Percentiles rank a stretch among this genome's conserved stretches.
Evolutionary conservation across 64 coral and sea anemone genomes (phyloP).

Genomic region (Montipora capricornis): DNA sequence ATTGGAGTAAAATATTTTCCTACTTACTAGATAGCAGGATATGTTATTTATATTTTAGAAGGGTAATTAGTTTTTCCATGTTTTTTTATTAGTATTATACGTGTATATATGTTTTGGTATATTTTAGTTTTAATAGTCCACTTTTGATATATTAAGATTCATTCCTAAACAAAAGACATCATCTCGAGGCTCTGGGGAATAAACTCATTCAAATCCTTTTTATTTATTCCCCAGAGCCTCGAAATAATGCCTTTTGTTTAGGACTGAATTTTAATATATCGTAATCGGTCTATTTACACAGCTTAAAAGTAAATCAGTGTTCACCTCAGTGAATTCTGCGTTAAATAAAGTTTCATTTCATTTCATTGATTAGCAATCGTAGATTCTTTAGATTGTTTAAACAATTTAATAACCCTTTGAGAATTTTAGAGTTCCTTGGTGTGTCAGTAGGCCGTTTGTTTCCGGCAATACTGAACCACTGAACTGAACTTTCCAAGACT

Average conservation of each 20-base stretch:
- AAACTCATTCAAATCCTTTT: too few species aligned
- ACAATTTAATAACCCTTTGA: too few species aligned
- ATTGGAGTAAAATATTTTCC: not conserved
- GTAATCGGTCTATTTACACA: not conserved
- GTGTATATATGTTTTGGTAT: not conserved
- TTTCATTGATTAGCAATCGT: not conserved
- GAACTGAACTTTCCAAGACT: too few species aligned
- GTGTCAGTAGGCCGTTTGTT: too few species aligned
- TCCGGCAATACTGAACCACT: too few species aligned
- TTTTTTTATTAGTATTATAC: not conserved
- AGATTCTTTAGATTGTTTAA: too few species aligned
- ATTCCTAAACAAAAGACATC: not conserved
- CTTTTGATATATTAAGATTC: too few species aligned
- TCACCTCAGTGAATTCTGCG: not conserved
- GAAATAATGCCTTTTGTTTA: too few species aligned
- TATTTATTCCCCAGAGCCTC: too few species aligned
- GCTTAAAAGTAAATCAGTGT: not conserved
- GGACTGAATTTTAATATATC: too few species aligned
- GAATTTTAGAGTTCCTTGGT: too few species aligned
- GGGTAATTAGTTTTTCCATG: not conserved
- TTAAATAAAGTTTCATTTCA: not conserved
- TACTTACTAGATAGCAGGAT: not conserved
- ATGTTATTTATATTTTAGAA: not conserved
- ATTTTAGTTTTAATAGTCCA: not conserved
- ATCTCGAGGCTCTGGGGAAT: not conserved